Evolutionary conservation across 2,888 invertebrate genomes (phyloP).

Genomic region (Sabatieria punctata): DNA sequence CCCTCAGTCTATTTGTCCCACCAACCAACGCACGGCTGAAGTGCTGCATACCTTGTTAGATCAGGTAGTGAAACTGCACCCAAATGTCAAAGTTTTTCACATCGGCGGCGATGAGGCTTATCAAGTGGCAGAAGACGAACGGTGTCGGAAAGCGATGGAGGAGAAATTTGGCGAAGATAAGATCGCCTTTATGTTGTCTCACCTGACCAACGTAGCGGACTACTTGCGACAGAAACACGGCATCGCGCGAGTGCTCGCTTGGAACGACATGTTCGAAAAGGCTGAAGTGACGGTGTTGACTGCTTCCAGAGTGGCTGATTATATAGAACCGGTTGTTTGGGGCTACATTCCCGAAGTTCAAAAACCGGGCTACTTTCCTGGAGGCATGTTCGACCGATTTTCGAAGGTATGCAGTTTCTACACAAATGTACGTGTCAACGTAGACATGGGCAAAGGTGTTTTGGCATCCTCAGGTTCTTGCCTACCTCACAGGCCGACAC

Average conservation of each 20-base stretch:
- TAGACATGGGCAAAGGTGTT: too few species aligned
- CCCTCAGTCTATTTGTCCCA: slow-evolving; percentile 26
- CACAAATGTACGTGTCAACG: background rate
- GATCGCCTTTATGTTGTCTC: background rate
- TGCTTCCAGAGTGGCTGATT: background rate
- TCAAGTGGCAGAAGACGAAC: slow-evolving; percentile 12
- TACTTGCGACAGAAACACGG: background rate
- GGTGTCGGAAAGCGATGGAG: background rate
- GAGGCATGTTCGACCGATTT: slow-evolving; percentile 12
- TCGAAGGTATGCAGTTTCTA: slow-evolving; percentile 9
- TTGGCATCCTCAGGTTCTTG: too few species aligned
- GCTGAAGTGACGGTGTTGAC: slow-evolving; percentile 12
- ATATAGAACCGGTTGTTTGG: slow-evolving; percentile 53
- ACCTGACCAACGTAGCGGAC: background rate
- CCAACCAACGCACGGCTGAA: slow-evolving; percentile 24
- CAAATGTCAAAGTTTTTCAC: slow-evolving; percentile 33
- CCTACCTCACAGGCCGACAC: too few species aligned
- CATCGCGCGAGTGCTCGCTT: slow-evolving; percentile 15
- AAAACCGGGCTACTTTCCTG: background rate
- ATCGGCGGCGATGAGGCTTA: slow-evolving; percentile 37
- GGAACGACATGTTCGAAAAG: slow-evolving; percentile 28
- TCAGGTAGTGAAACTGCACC: slow-evolving; percentile 34
- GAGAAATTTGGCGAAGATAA: background rate
- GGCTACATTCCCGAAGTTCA: slow-evolving; percentile 41
- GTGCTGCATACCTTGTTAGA: slow-evolving; percentile 33